These are phyloP conservation scores for Stenichneumon culpator DNA, from an alignment of 2,888 invertebrate genomes.

Conservation along the genomic window DNA sequence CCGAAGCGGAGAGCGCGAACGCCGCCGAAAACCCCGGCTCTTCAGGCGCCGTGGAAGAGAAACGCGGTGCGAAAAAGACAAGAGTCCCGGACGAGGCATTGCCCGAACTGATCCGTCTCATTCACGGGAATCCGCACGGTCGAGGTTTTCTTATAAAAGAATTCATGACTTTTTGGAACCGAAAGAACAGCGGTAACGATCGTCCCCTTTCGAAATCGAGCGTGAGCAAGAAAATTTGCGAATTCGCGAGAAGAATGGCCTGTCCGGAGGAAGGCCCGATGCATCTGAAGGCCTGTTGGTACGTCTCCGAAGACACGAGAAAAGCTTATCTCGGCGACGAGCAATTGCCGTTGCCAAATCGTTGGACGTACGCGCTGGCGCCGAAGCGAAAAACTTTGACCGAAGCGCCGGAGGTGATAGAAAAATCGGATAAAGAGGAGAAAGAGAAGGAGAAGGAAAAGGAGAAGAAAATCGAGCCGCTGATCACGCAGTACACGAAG, in stretches of 20 bases:
- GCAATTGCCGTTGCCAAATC: slow-evolving; percentile 86
- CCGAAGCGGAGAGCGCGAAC: slow-evolving; percentile 68
- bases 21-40: slow-evolving; percentile 4
- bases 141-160: slow-evolving; percentile 88
- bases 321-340: slow-evolving; percentile 86
- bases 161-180: slow-evolving; percentile 87
- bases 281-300: slow-evolving; percentile 89
- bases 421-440: slow-evolving; percentile 69
- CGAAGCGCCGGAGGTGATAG: slow-evolving; percentile 61
- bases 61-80: slow-evolving; percentile 81
- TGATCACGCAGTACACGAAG: slow-evolving; percentile 86
- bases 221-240: slow-evolving; percentile 87
- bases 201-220: slow-evolving; percentile 84
- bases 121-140: slow-evolving; percentile 89
- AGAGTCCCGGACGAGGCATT: slow-evolving; percentile 86
- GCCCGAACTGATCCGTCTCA: slow-evolving; percentile 88
- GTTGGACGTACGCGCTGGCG: slow-evolving; percentile 86
- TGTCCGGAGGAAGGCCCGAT: slow-evolving; percentile 86
- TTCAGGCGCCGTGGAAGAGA: slow-evolving; percentile 36
- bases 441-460: slow-evolving; percentile 65
- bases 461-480: slow-evolving; percentile 81
- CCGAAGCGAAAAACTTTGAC: slow-evolving; percentile 72
- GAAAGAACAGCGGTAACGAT: slow-evolving; percentile 81
- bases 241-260: slow-evolving; percentile 88
- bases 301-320: slow-evolving; percentile 87